Conservation (phyloP, 1,140 invertebrate species). For the Anastrepha ludens region DNA sequence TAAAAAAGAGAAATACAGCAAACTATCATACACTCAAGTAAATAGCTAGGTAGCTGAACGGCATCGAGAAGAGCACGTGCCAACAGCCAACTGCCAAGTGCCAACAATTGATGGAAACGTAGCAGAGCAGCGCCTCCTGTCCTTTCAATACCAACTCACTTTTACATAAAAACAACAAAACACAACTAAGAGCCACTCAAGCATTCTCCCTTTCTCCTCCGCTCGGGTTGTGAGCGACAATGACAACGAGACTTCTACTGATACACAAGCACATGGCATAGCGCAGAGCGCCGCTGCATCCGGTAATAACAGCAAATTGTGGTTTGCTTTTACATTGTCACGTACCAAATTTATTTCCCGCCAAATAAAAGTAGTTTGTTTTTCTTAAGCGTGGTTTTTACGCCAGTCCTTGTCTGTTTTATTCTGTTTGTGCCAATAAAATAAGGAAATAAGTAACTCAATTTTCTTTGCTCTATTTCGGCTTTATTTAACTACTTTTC, state of each 20-base stretch:
- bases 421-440: slow-evolving; percentile 6
- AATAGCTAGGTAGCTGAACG: slow-evolving; percentile 17
- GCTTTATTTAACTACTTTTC: slow-evolving; percentile 26
- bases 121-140: background rate
- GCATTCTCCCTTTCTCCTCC: background rate
- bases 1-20: background rate
- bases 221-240: background rate
- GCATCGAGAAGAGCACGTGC: background rate
- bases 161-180: background rate
- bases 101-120: slow-evolving; percentile 44
- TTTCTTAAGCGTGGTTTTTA: slow-evolving; percentile 20
- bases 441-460: slow-evolving; percentile 33
- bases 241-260: background rate
- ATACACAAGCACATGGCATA: background rate
- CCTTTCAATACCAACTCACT: background rate
- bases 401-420: slow-evolving; percentile 1
- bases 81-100: background rate
- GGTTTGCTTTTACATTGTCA: slow-evolving; percentile 45
- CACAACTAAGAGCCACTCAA: background rate
- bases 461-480: slow-evolving; percentile 39
- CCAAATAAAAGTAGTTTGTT: slow-evolving; percentile 50
- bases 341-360: slow-evolving; percentile 39
- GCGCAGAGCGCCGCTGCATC: background rate
- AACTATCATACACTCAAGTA: slow-evolving; percentile 41
- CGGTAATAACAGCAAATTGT: slow-evolving; percentile 17